These are phyloP conservation scores for Puffinus mauretanicus DNA, from an alignment of 2,113 vertebrate genomes.

Conservation along the genomic window DNA sequence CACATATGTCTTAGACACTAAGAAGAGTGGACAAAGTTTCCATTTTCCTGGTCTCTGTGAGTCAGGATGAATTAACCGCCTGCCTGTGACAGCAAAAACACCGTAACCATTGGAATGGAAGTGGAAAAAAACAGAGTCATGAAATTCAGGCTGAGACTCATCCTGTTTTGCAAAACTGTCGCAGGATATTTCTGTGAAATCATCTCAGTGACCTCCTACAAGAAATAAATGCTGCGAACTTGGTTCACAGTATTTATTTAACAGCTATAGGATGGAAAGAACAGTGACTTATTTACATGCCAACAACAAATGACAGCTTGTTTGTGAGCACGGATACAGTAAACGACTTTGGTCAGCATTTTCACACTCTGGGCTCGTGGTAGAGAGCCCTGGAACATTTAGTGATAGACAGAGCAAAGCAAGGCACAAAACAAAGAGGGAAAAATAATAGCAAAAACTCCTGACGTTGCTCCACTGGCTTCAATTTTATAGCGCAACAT, in stretches of 20 bases:
- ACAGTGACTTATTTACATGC: neutral
- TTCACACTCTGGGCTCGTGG: neutral
- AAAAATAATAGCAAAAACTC: slow-evolving; percentile 12
- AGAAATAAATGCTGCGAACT: neutral
- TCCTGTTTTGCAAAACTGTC: slow-evolving; percentile 43
- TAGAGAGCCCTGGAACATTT: slow-evolving; percentile 33
- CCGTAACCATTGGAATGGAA: neutral
- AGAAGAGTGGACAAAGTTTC: neutral
- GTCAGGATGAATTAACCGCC: neutral
- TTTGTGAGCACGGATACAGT: neutral
- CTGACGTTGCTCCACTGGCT: neutral
- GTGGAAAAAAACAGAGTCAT: neutral
- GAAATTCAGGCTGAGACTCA: slow-evolving; percentile 12
- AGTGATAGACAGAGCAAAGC: neutral
- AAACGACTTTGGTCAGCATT: neutral
- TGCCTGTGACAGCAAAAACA: neutral
- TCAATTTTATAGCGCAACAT: neutral
- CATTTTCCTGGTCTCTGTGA: neutral
- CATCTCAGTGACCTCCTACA: neutral
- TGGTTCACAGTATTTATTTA: neutral
- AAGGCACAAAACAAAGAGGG: slow-evolving; percentile 19
- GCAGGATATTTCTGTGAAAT: slow-evolving; percentile 21
- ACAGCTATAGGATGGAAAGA: neutral
- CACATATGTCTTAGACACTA: neutral
- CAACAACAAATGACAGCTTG: neutral